These are phyloP conservation scores for Apoda limacodes DNA, from an alignment of 2,888 invertebrate species.

Conservation along the genomic window DNA sequence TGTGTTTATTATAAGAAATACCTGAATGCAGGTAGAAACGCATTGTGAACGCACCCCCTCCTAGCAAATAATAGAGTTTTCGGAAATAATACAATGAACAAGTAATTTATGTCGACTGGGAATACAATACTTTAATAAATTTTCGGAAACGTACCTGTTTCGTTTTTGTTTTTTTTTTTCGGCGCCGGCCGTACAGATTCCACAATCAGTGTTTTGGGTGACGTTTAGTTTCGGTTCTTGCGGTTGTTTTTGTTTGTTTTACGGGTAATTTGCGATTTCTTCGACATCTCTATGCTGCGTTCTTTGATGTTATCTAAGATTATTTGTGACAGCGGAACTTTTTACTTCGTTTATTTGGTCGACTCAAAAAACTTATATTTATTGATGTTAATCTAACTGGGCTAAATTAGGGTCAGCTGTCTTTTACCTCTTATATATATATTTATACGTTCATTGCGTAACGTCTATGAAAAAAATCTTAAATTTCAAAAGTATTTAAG, in stretches of 20 bases:
- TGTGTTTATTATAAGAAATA: slow-evolving; percentile 56
- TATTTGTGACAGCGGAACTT: slow-evolving; percentile 33
- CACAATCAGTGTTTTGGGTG: slow-evolving; percentile 42
- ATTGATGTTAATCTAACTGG: slow-evolving; percentile 51
- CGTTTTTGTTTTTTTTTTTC: slow-evolving; percentile 31
- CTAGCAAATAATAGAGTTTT: slow-evolving; percentile 59
- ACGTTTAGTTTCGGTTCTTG: slow-evolving; percentile 49
- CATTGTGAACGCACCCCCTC: slow-evolving; percentile 52
- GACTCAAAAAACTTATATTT: slow-evolving; percentile 34
- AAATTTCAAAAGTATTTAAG: too few species aligned
- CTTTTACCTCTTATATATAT: too few species aligned
- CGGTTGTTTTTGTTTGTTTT: slow-evolving; percentile 59
- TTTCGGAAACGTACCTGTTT: slow-evolving; percentile 55
- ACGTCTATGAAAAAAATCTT: too few species aligned
- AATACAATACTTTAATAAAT: slow-evolving; percentile 47
- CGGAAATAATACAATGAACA: slow-evolving; percentile 63
- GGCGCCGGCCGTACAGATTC: slow-evolving; percentile 23
- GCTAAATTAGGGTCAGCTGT: too few species aligned
- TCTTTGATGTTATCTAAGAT: slow-evolving; percentile 27
- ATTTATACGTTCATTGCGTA: too few species aligned
- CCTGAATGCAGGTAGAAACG: slow-evolving; percentile 53
- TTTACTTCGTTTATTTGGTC: too few species aligned
- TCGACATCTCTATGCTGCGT: slow-evolving; percentile 32
- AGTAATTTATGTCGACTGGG: slow-evolving; percentile 58
- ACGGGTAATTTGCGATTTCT: slow-evolving; percentile 56